These are phyloP conservation scores for Strix uralensis DNA, from an alignment of 2,113 vertebrate species.

Conservation along the genomic window DNA sequence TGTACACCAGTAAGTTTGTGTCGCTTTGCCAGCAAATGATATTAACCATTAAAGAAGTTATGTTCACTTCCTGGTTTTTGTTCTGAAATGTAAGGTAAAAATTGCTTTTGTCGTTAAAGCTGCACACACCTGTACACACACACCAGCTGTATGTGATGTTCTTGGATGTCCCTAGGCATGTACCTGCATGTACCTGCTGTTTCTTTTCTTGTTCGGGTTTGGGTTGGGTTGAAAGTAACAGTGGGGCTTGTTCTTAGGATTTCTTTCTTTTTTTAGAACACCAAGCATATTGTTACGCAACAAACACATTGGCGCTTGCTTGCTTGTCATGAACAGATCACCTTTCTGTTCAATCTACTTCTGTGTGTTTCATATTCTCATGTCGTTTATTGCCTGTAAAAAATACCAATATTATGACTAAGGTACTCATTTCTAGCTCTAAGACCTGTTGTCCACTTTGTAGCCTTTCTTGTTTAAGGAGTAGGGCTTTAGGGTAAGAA, in stretches of 20 bases:
- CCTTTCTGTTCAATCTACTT: not conserved
- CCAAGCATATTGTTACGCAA: not conserved
- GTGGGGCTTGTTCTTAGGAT: not conserved
- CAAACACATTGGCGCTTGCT: not conserved
- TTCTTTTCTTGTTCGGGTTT: not conserved
- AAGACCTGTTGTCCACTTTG: not conserved
- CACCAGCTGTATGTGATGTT: not conserved
- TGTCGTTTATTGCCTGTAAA: constrained; percentile 33
- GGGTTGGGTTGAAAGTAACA: not conserved
- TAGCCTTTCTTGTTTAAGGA: not conserved
- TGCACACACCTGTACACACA: not conserved
- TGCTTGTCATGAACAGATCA: not conserved
- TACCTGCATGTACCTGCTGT: not conserved
- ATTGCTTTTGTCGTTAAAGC: not conserved
- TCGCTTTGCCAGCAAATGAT: not conserved
- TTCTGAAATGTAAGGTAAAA: not conserved
- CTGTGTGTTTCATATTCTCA: constrained; percentile 41
- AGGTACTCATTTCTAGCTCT: not conserved
- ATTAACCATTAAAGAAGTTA: not conserved
- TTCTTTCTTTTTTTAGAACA: not conserved
- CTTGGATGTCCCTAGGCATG: not conserved
- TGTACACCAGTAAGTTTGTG: not conserved
- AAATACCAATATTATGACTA: not conserved
- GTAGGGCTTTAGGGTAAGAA: not conserved
- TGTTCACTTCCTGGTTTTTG: not conserved